phyloP scores from a whole-genome alignment of 53 echinoderm and acorn worm species.

The Holothuria leucospilota region DNA sequence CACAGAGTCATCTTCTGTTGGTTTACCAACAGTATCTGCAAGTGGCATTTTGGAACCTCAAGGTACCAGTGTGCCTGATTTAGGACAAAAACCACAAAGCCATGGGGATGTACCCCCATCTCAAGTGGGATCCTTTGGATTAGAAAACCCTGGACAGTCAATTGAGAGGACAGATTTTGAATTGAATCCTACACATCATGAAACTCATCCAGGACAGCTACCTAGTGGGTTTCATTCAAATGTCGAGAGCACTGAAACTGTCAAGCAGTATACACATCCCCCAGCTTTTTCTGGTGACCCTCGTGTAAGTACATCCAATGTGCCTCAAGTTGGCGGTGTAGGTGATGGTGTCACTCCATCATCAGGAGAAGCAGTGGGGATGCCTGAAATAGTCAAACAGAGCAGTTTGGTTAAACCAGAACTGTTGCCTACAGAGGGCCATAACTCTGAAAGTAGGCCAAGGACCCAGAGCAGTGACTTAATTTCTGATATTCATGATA shows the following conservation, averaged over 20 bases:
- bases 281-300: no score
- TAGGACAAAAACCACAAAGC: conserved; percentile 29
- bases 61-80: conserved; percentile 12
- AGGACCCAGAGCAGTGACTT: conserved; percentile 40
- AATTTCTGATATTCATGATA: conserved; percentile 35
- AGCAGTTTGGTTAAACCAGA: conserved; percentile 29
- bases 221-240: conserved; percentile 4
- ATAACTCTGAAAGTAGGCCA: neutral
- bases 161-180: conserved; percentile 26
- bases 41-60: neutral
- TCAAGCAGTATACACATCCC: no score
- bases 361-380: conserved; percentile 29
- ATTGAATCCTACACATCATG: neutral
- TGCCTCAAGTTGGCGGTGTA: neutral
- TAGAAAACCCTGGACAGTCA: neutral
- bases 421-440: conserved; percentile 16
- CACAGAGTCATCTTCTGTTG: neutral
- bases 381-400: conserved; percentile 43
- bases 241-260: no score
- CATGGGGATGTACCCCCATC: conserved; percentile 18
- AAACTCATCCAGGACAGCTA: neutral
- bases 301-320: no score
- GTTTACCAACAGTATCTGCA: neutral
- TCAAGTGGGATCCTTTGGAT: neutral
- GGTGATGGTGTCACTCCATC: neutral